Evolutionary conservation across 2,113 vertebrate genomes (phyloP), one percentile per base, ranked within the genome.

Genomic region (Dryoscopus gambensis): DNA sequence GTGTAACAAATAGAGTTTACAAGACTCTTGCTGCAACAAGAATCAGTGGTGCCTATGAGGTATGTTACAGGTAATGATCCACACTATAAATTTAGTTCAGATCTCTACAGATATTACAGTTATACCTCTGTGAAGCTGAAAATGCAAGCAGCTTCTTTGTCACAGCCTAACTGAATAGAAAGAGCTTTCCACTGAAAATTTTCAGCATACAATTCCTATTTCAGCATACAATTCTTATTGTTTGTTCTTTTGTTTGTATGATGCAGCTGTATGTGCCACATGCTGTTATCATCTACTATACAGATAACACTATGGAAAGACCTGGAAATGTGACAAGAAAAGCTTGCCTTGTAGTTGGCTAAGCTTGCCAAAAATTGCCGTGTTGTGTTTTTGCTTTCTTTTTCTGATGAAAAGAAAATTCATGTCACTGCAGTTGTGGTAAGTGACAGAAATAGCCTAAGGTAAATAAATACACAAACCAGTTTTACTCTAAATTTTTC

Each of bases 291-390:
- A 60, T 64, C 90, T 69, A 21, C 78, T 76, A 5, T 15, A 80
- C 42, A 81, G 78, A 78, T 64, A 91, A 78, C 14, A 9, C 56
- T 89, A 18, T 39, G 64, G 73, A 92, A 91, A 89, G 73, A 84
- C 82, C 78, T 93, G 90, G 83, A 96, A 93, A 75, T 31, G 57
- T 73, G 82, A 92, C 93, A 90, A 78, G 73, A 71, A 95, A 93
- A 84, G 17, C 71, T 88, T 86, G 74, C 77, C 60, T 84, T 68
- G n/a, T 68, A 23, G 30, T 55, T 84, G 37, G 64, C 56, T 90
- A 91, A 65, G 84, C 75, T 80, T 89, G 82, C 82, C 94, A 94
- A 90, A 91, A 95, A 75, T 75, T 70, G 57, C 52, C 30, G 14
- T 60, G 67, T 67, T 86, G 59, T 82, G 63, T 55, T 52, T 64